Percentiles rank a stretch among this genome's conserved stretches.
phyloP scores from a whole-genome alignment of 1,140 invertebrate genomes.

The Hylaeus anthracinus region DNA sequence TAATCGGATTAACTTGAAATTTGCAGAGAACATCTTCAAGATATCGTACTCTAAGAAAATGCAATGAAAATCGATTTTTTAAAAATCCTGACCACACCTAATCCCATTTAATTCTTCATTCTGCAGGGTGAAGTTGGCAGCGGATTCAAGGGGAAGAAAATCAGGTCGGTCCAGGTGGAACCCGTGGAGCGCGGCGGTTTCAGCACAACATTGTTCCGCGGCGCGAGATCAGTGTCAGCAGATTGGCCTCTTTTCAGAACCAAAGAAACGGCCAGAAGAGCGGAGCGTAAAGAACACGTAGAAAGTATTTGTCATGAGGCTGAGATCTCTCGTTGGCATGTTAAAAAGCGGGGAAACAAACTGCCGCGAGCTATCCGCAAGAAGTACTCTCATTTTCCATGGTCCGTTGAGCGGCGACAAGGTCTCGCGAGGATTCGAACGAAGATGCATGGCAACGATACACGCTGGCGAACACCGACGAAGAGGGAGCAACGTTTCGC shows the following conservation, averaged over 20 bases:
- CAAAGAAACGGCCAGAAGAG: slow-evolving; percentile 33
- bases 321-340: slow-evolving; percentile 33
- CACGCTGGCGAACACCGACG: slow-evolving; percentile 54
- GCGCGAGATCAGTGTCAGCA: slow-evolving; percentile 38
- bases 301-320: slow-evolving; percentile 59
- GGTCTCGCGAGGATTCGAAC: slow-evolving; percentile 60
- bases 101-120: too few species aligned
- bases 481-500: slow-evolving; percentile 42
- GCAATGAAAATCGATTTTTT: too few species aligned
- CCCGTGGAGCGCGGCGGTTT: background rate
- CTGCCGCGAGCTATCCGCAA: slow-evolving; percentile 42
- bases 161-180: background rate
- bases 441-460: slow-evolving; percentile 45
- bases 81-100: too few species aligned
- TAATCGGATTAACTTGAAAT: too few species aligned
- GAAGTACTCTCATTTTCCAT: slow-evolving; percentile 72
- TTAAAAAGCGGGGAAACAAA: slow-evolving; percentile 47
- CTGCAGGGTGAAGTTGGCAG: too few species aligned
- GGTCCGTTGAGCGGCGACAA: slow-evolving; percentile 68
- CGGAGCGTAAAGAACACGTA: slow-evolving; percentile 57
- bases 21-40: too few species aligned
- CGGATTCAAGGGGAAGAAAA: background rate
- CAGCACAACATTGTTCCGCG: slow-evolving; percentile 1
- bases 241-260: slow-evolving; percentile 33
- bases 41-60: too few species aligned